Base-by-base conservation (phyloP, 2,888 invertebrate species). In the Baccha elongata region DNA sequence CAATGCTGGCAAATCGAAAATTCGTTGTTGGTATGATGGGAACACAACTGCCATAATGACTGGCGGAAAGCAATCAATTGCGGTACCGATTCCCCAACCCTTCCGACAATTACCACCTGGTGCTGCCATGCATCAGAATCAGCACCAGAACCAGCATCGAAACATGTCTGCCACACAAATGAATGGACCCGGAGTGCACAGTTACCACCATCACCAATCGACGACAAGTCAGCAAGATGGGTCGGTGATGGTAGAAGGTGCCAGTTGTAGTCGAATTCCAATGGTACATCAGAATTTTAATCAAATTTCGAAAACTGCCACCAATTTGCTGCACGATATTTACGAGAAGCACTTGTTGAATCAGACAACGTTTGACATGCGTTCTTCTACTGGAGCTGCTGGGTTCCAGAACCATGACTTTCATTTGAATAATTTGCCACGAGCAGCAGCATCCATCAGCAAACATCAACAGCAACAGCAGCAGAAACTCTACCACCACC, bases 291-390 rank as follows among this genome's bases (percentile, higher is more conserved):
- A 85, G 79, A 86, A 87, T 86, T 88, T 88, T 86, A 88, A 88
- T 88, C 88, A 88, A 86, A 88, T 88, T 86, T 88, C 88, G 13
- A 88, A 88, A 87, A 88, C 87, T 79, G 87, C 88, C 68, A 87
- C 88, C 81, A 87, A 88, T 87, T 86, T 87, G 84, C 86, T 88
- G 86, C 87, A 88, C 62, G 88, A 88, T 85, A 89, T 89, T 78
- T 89, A 89, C 85, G 88, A 88, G 79, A 88, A 88, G 84, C 88
- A 89, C 87, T 87, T 89, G 87, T 87, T 89, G 87, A 89, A 78
- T 74, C 88, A 89, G 55, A 89, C 88, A 32, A 88, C 87, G 52
- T 89, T 88, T 68, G 87, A 87, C 69, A 79, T 79, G 79, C 79
- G 84, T 78, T 73, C 68, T 53, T 44, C 69, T 6, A 1, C 37